Base-by-base conservation (phyloP, 2,888 invertebrate species). In the Drosophila ochracea region DNA sequence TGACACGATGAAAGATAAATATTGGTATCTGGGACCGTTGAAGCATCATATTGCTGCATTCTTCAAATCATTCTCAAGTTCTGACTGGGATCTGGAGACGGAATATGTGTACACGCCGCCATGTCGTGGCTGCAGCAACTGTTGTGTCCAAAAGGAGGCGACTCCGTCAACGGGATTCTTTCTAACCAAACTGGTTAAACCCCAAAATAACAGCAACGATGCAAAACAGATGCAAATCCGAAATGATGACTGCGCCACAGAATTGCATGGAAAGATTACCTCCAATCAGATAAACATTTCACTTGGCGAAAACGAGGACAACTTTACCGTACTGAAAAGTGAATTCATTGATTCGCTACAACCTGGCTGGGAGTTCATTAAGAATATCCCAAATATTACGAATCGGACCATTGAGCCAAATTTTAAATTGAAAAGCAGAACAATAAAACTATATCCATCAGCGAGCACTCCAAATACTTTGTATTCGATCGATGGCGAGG, bases 401-500 rank as follows among this genome's bases (percentile, higher is more conserved):
- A 76, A 72, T 21, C 84, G 75, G 53, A 66, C 78, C 25, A 57
- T 88, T 13, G 58, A 66, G 31, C 84, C 84, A 0, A 81, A 73
- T 28, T 57, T 77, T 4, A 63, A 76, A 25, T 19, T 91, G 0
- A 82, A 82, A 35, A 91, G 91, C 58, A 76, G 92, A 35, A 91
- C 91, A 1, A 85, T 91, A 30, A 77, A 89, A 35, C 57, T 91
- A 7, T 72, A 78, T 55, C 91, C 92, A 11, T 60, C 69, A 7
- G 59, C 33, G 9, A 58, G 39, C 33, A 53, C 37, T 3, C 67
- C 80, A 0, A 94, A 94, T 50, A 93, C 94, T 37, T 96, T 95
- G 93, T 96, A 95, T 92, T 96, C 96, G 21, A 98, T 98, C 73
- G 98, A 98, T 91, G 97, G 96, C 77, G 98, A 98, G 93, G 96